Evolutionary conservation across 2,113 vertebrate species (phyloP), one percentile per base, ranked within the genome.

Genomic region (Fulmarus glacialis): DNA sequence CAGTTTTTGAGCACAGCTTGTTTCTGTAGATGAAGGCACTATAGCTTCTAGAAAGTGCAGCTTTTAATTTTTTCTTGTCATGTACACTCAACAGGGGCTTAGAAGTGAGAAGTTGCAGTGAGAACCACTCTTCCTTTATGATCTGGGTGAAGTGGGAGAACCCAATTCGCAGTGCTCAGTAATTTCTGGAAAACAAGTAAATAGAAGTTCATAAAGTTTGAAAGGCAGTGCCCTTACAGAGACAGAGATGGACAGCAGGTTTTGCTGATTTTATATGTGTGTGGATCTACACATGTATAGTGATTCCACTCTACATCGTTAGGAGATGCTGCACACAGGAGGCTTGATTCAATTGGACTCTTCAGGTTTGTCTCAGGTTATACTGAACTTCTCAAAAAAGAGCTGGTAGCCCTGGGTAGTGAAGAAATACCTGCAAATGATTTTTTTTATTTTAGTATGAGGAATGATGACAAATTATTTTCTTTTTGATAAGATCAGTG

Each of bases 1-100:
- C 94, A 94, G 58, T 91, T 97, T 97, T 93, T 87, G 82, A 96
- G 94, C 91, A 96, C 95, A 96, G 95, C 84, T 90, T 96, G 91
- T 93, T 96, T 93, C 89, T 94, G 81, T 97, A 95, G 81, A 77
- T 96, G 93, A 90, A 95, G 93, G 93, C 79, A 86, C 92, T 93
- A 70, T 85, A 94, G 58, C 53, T 92, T 91, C 71, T 87, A 94
- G 77, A 58, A 93, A 95, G 66, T 77, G n/a, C 70, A 85, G 87
- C 40, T 94, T 95, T 94, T 59, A 0, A 78, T 8, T 64, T 53
- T 73, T 71, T 45, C 85, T 58, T 73, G 48, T 87, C 74, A 48
- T 50, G 14, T 80, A 59, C 19, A 30, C 42, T 93, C 77, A 90
- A 66, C 34, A 62, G 42, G 60, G 48, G 22, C 56, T 94, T 66